Evolutionary conservation across 2,888 invertebrate species (phyloP).

Genomic region (Apamea crenata): DNA sequence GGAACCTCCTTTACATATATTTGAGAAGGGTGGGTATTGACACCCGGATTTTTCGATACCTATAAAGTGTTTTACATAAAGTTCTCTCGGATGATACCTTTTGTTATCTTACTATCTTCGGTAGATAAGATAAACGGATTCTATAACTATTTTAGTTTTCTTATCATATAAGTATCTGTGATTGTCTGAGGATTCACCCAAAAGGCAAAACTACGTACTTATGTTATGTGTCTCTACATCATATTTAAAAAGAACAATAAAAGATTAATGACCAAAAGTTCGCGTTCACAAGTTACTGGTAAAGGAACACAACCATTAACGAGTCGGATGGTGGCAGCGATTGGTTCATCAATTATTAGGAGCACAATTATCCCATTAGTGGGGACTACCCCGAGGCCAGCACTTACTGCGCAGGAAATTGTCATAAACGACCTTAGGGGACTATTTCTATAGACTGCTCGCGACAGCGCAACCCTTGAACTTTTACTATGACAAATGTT

Average conservation of each 20-base stretch:
- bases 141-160: constrained; percentile 13
- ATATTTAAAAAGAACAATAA: constrained; percentile 33
- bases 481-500: constrained; percentile 38
- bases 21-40: constrained; percentile 35
- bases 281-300: constrained; percentile 38
- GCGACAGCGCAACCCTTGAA: constrained; percentile 51
- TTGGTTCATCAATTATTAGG: constrained; percentile 81
- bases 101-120: constrained; percentile 2
- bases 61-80: constrained; percentile 28
- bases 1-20: constrained; percentile 41
- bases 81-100: constrained; percentile 10
- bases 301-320: constrained; percentile 72
- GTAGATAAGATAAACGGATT: constrained; percentile 15
- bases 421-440: constrained; percentile 71
- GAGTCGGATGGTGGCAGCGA: constrained; percentile 77
- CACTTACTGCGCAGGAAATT: constrained; percentile 75
- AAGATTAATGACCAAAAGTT: constrained; percentile 6
- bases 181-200: constrained; percentile 16
- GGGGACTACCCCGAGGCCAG: constrained; percentile 74
- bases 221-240: neutral
- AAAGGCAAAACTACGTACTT: neutral
- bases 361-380: constrained; percentile 84
- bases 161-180: constrained; percentile 21
- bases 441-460: constrained; percentile 45
- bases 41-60: constrained; percentile 20